Evolutionary conservation across 1,140 invertebrate species (phyloP).

Genomic region (Drosophila bocki): DNA sequence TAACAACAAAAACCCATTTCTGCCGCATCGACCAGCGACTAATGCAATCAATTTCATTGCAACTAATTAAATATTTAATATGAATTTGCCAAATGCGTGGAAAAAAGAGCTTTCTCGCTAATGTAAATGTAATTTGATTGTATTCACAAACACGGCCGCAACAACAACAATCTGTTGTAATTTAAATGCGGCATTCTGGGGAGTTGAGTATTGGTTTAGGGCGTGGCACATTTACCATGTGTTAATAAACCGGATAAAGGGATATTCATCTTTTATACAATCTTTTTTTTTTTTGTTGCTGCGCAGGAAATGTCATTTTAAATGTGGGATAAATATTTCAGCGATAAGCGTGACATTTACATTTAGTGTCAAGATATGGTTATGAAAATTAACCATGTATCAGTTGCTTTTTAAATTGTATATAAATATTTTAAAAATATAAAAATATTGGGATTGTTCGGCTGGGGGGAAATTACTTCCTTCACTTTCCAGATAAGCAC

Average conservation of each 20-base stretch:
- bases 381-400: not conserved
- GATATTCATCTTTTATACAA: not conserved
- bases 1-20: slow-evolving; percentile 35
- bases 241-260: slow-evolving; percentile 41
- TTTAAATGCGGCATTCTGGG: slow-evolving; percentile 22
- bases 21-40: slow-evolving; percentile 20
- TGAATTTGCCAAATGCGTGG: slow-evolving; percentile 33
- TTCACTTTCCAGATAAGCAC: no score
- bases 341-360: slow-evolving; percentile 31
- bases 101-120: slow-evolving; percentile 30
- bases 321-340: slow-evolving; percentile 25
- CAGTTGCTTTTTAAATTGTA: not conserved
- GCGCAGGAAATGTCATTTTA: slow-evolving; percentile 25
- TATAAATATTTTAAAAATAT: not conserved
- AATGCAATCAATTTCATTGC: slow-evolving; percentile 56
- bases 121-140: slow-evolving; percentile 57
- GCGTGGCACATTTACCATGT: slow-evolving; percentile 15
- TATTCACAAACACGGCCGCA: slow-evolving; percentile 46
- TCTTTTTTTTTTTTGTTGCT: not conserved
- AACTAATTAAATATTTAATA: slow-evolving; percentile 66
- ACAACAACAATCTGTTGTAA: slow-evolving; percentile 43
- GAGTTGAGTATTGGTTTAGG: slow-evolving; percentile 11
- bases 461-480: no score
- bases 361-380: slow-evolving; percentile 12
- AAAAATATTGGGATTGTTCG: not conserved